These are phyloP conservation scores for Porites lutea DNA, from an alignment of 64 coral and sea anemone species.

Conservation along the genomic window DNA sequence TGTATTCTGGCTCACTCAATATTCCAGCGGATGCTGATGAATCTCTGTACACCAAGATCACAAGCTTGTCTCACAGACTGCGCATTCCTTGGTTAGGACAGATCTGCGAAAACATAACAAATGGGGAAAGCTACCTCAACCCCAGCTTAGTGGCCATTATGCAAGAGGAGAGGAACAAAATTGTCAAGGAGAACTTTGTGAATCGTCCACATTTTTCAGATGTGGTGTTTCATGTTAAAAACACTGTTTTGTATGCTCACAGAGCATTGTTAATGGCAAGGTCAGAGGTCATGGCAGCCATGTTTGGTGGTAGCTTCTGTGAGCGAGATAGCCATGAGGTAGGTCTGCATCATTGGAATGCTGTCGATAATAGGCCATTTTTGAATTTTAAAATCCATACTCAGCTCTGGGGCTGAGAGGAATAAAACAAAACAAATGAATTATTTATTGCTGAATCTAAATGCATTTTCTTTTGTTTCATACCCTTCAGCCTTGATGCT, in stretches of 20 bases:
- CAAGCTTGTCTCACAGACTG: conserved; percentile 2
- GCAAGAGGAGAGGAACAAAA: conserved; percentile 38
- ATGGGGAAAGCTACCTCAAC: conserved; percentile 55
- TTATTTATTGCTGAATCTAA: too few species aligned
- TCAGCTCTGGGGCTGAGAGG: too few species aligned
- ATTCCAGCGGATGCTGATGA: background rate
- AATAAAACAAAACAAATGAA: too few species aligned
- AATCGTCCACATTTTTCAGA: conserved; percentile 60
- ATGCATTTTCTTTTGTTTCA: too few species aligned
- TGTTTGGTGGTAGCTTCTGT: conserved; percentile 70
- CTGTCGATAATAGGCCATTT: too few species aligned
- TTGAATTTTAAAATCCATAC: too few species aligned
- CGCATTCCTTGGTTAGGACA: conserved; percentile 34
- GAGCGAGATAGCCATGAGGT: conserved; percentile 57
- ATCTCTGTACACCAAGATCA: conserved; percentile 4
- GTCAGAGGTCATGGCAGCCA: conserved; percentile 67
- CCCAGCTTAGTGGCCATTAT: background rate
- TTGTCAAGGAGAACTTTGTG: conserved; percentile 48
- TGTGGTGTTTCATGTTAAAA: conserved; percentile 55
- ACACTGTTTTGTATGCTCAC: conserved; percentile 35
- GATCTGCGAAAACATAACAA: conserved; percentile 52
- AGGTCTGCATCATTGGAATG: background rate
- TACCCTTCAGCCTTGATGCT: too few species aligned
- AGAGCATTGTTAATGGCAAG: conserved; percentile 63
- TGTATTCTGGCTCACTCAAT: conserved; percentile 37